These are phyloP conservation scores for Griposia aprilina DNA, from an alignment of 2,888 invertebrate species.

Conservation along the genomic window DNA sequence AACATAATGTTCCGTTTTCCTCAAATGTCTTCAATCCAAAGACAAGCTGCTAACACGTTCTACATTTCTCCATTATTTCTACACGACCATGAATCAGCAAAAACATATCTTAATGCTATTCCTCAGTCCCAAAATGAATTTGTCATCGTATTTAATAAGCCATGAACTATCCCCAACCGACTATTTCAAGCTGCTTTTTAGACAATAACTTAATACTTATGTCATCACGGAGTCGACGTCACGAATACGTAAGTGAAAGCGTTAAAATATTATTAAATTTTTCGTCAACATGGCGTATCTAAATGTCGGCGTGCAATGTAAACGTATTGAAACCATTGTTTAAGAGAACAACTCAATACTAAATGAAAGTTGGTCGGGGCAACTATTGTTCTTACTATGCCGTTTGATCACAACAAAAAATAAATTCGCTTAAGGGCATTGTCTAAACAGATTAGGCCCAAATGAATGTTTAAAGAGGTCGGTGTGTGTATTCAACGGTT, in stretches of 20 bases:
- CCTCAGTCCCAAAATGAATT: conserved; percentile 52
- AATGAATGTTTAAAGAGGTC: conserved; percentile 72
- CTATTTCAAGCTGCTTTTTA: conserved; percentile 46
- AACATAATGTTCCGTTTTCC: conserved; percentile 55
- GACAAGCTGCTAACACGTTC: conserved; percentile 45
- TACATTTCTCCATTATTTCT: conserved; percentile 45
- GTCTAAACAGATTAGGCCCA: conserved; percentile 66
- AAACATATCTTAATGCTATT: conserved; percentile 43
- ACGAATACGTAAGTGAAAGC: conserved; percentile 62
- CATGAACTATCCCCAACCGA: conserved; percentile 45
- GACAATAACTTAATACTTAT: conserved; percentile 63
- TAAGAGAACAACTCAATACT: conserved; percentile 46
- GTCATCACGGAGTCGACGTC: conserved; percentile 54
- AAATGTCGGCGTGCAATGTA: conserved; percentile 53
- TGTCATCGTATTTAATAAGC: conserved; percentile 65
- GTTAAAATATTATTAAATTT: conserved; percentile 57
- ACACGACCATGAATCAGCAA: conserved; percentile 49
- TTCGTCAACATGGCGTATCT: conserved; percentile 66
- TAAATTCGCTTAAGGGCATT: conserved; percentile 62
- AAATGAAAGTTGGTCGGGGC: conserved; percentile 52
- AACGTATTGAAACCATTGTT: conserved; percentile 61
- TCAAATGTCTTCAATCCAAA: conserved; percentile 42
- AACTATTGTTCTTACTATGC: conserved; percentile 51
- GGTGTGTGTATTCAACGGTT: conserved; percentile 64
- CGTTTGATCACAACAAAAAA: conserved; percentile 64